Percentiles rank a stretch among this genome's conserved stretches.
phyloP scores from a whole-genome alignment of 2,113 vertebrate species.

The Rhagologus leucostigma region DNA sequence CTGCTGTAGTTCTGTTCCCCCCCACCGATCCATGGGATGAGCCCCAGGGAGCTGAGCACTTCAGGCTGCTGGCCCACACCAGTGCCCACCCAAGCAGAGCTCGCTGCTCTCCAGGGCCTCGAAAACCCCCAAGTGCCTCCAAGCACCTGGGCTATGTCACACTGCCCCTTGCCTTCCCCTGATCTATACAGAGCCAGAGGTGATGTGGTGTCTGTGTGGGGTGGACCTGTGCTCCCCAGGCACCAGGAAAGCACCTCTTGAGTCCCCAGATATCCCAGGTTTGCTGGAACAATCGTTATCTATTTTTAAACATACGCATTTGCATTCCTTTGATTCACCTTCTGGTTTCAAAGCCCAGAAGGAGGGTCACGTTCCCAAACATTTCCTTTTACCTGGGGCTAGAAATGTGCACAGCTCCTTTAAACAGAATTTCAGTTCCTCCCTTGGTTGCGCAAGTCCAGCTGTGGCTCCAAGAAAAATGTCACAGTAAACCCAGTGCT shows the following conservation, averaged over 20 bases:
- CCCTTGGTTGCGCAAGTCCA: neutral
- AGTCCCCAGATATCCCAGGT: neutral
- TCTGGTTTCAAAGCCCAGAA: constrained; percentile 37
- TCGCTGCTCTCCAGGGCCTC: neutral
- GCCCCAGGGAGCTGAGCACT: neutral
- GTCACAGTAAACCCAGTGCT: neutral
- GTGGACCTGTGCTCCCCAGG: neutral
- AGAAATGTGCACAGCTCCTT: constrained; percentile 34
- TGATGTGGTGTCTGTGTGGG: neutral
- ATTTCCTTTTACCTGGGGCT: constrained; percentile 39
- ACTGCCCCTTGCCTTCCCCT: neutral
- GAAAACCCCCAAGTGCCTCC: neutral
- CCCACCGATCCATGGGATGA: neutral
- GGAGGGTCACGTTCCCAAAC: neutral
- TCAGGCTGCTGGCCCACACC: neutral
- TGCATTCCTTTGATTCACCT: constrained; percentile 45
- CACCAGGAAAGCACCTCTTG: neutral
- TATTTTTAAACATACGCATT: constrained; percentile 35
- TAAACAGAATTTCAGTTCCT: neutral
- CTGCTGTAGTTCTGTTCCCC: neutral
- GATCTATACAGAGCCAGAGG: neutral
- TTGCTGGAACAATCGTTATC: neutral
- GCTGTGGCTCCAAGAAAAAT: constrained; percentile 31
- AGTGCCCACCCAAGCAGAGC: neutral
- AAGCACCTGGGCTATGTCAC: neutral